These are phyloP conservation scores for Liparis tanakae DNA, from an alignment of 2,797 vertebrate species.

Conservation along the genomic window DNA sequence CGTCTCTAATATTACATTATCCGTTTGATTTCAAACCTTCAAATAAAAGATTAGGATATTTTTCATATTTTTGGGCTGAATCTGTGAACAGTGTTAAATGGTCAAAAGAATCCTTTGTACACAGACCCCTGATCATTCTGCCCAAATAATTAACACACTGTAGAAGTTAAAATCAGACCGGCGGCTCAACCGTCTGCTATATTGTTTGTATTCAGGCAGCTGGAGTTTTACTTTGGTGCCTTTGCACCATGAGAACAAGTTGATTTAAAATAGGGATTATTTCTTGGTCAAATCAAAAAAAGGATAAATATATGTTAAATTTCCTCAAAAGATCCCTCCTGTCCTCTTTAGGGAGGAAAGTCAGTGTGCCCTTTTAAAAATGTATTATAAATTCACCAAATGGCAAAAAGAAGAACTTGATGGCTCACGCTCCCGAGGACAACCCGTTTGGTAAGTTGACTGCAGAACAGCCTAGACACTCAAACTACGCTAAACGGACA, in stretches of 20 bases:
- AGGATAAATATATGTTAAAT: background rate
- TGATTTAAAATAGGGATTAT: background rate
- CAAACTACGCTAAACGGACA: background rate
- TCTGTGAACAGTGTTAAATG: conserved; percentile 51
- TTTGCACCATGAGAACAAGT: background rate
- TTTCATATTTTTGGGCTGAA: conserved; percentile 16
- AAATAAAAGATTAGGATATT: no score
- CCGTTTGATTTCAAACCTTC: no score
- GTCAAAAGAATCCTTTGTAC: conserved; percentile 53
- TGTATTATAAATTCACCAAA: conserved; percentile 1
- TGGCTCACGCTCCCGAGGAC: background rate
- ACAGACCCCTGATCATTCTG: conserved; percentile 43
- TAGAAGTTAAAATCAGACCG: conserved; percentile 7
- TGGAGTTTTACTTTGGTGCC: background rate
- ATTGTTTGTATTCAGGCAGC: background rate
- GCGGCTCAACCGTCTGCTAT: conserved; percentile 9
- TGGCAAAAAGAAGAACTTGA: conserved; percentile 7
- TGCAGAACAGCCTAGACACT: background rate
- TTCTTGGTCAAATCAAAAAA: background rate
- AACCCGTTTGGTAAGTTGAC: conserved; percentile 19
- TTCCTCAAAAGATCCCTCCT: background rate
- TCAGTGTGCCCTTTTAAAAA: background rate
- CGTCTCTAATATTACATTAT: no score
- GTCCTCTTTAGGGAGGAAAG: background rate
- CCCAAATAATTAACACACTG: conserved; percentile 39